phyloP scores from a whole-genome alignment of 92 coral and sea anemone genomes.

The Epizoanthus scotinus region DNA sequence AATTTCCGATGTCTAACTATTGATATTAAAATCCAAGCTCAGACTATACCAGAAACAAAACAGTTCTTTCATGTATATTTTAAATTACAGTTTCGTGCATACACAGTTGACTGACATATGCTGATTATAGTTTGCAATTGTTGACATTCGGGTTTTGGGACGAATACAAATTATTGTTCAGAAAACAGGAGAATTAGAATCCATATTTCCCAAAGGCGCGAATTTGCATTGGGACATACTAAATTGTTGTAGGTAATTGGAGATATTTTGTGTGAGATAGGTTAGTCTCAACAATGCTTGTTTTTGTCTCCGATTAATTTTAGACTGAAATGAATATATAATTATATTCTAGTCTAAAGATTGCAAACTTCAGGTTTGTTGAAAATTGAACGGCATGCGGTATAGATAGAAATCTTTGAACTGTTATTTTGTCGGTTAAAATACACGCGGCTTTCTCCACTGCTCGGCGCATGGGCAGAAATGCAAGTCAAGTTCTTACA shows the following conservation, averaged over 20 bases:
- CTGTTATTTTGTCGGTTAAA: no score
- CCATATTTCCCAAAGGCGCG: neutral
- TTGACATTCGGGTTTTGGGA: constrained; percentile 34
- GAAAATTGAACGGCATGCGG: neutral
- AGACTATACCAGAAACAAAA: neutral
- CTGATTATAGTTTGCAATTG: constrained; percentile 30
- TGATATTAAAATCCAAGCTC: neutral
- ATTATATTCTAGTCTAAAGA: no score
- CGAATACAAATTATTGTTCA: constrained; percentile 14
- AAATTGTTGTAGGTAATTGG: neutral
- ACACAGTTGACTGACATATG: neutral
- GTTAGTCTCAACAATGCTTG: constrained; percentile 2
- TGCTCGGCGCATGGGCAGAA: no score
- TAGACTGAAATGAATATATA: neutral
- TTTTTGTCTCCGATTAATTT: constrained; percentile 15
- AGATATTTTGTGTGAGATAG: constrained; percentile 9
- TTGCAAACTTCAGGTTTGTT: neutral
- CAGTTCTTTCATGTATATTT: neutral
- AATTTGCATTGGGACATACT: constrained; percentile 13
- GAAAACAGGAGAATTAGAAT: constrained; percentile 24
- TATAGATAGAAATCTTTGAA: neutral
- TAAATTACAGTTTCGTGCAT: neutral
- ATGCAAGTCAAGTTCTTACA: no score
- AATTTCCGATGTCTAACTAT: neutral
- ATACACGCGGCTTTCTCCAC: no score